Percentiles rank a stretch among this genome's conserved stretches.
These are phyloP conservation scores for Drosophila quadrilineata DNA, from an alignment of 1,140 invertebrate genomes.

Conservation along the genomic window DNA sequence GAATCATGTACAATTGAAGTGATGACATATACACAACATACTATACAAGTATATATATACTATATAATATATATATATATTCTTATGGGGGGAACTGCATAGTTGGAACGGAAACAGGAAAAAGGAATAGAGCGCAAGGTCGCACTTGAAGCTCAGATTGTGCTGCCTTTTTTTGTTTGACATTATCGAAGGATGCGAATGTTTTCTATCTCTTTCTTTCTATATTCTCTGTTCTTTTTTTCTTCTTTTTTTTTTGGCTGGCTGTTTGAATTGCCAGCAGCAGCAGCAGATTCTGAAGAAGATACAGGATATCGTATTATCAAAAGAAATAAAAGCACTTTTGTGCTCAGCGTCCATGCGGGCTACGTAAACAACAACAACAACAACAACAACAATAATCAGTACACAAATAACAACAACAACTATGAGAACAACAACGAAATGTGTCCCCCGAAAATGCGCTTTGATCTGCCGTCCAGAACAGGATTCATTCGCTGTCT, in stretches of 20 bases:
- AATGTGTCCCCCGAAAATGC: constrained; percentile 11
- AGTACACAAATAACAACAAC: not conserved
- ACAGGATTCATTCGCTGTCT: not conserved
- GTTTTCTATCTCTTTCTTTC: constrained; percentile 11
- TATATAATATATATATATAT: not conserved
- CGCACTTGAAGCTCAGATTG: constrained; percentile 64
- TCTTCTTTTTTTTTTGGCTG: constrained; percentile 27
- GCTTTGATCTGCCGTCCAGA: constrained; percentile 44
- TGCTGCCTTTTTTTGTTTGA: constrained; percentile 66
- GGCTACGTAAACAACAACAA: constrained; percentile 30
- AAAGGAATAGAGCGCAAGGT: constrained; percentile 35
- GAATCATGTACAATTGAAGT: constrained; percentile 55
- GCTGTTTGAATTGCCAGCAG: constrained; percentile 17
- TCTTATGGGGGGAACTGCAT: not conserved
- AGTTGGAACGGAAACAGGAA: constrained; percentile 7
- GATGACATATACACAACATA: constrained; percentile 25
- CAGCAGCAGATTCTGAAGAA: constrained; percentile 7
- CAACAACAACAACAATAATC: not conserved
- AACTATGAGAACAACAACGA: no score
- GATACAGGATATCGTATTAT: constrained; percentile 33
- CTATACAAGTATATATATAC: constrained; percentile 13
- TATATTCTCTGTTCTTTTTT: constrained; percentile 6
- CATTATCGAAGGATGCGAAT: constrained; percentile 60
- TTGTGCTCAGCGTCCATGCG: constrained; percentile 24
- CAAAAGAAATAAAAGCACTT: constrained; percentile 42